Conservation (phyloP, 2,113 vertebrate species). For the Helogale parvula region DNA sequence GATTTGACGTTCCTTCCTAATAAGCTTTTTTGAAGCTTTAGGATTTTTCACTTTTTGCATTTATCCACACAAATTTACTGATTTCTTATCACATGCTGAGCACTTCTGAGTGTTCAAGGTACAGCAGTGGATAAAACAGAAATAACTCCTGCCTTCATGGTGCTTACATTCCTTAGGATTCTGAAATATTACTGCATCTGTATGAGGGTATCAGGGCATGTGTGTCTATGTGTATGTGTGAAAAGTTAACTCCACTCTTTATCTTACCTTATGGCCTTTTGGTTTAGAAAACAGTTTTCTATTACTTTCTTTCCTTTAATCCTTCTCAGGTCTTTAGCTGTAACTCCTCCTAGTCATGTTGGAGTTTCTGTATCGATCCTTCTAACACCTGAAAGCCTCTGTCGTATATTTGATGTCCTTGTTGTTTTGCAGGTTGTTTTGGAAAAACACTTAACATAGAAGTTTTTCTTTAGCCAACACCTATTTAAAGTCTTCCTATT, state of each 20-base stretch:
- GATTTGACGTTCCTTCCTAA: background rate
- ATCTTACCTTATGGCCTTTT: background rate
- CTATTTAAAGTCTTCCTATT: background rate
- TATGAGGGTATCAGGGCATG: background rate
- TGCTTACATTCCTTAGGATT: background rate
- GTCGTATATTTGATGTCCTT: background rate
- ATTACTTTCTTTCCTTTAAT: background rate
- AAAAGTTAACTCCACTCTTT: background rate
- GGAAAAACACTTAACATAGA: background rate
- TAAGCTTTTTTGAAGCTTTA: background rate
- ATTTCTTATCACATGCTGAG: background rate
- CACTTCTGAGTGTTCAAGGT: background rate
- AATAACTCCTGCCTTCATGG: background rate
- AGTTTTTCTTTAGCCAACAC: background rate
- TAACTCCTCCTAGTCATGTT: background rate
- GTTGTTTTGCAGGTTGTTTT: background rate
- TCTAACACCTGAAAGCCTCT: background rate
- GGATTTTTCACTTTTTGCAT: background rate
- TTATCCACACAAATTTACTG: background rate
- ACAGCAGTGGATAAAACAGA: background rate
- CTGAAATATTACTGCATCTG: background rate
- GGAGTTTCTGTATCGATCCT: background rate
- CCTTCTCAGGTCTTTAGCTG: background rate
- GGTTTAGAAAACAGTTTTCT: slow-evolving; percentile 44
- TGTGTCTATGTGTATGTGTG: background rate